A percentile compares a stretch with the other conserved stretches of the same genome.
Evolutionary conservation across 2,888 invertebrate genomes (phyloP).

Genomic region (Ophion obscuratus): DNA sequence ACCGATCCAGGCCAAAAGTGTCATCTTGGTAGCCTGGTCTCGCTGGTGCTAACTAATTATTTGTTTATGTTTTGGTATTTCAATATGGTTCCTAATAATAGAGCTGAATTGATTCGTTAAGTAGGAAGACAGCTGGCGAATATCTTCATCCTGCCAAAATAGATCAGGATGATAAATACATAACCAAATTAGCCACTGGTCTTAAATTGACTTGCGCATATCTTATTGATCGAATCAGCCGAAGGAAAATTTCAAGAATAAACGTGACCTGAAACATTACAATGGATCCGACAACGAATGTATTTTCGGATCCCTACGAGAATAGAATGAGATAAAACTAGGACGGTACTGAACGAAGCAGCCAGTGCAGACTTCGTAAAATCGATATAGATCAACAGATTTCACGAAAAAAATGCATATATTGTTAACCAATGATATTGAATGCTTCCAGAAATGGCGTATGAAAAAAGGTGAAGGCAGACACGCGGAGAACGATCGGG

Average conservation of each 20-base stretch:
- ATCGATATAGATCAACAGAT: constrained; percentile 38
- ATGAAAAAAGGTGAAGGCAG: not conserved
- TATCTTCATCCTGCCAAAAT: not conserved
- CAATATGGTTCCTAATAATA: too few species aligned
- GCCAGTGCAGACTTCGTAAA: constrained; percentile 22
- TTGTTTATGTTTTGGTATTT: too few species aligned
- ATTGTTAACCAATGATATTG: too few species aligned
- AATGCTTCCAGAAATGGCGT: too few species aligned
- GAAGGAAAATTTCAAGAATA: not conserved
- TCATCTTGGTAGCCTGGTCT: too few species aligned
- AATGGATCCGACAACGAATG: not conserved
- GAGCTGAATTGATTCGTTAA: too few species aligned
- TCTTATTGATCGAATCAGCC: not conserved
- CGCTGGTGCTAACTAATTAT: too few species aligned
- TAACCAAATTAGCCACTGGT: constrained; percentile 12
- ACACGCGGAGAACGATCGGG: constrained; percentile 9
- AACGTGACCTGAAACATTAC: not conserved
- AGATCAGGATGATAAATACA: not conserved
- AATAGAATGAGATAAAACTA: not conserved
- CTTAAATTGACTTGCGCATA: not conserved
- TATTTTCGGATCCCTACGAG: not conserved
- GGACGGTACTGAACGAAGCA: not conserved
- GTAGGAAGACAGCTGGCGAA: not conserved
- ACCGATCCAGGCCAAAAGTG: too few species aligned
- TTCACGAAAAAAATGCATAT: constrained; percentile 33